phyloP scores from a whole-genome alignment of 2,797 vertebrate genomes.

The Rhabdophis nuchalis region DNA sequence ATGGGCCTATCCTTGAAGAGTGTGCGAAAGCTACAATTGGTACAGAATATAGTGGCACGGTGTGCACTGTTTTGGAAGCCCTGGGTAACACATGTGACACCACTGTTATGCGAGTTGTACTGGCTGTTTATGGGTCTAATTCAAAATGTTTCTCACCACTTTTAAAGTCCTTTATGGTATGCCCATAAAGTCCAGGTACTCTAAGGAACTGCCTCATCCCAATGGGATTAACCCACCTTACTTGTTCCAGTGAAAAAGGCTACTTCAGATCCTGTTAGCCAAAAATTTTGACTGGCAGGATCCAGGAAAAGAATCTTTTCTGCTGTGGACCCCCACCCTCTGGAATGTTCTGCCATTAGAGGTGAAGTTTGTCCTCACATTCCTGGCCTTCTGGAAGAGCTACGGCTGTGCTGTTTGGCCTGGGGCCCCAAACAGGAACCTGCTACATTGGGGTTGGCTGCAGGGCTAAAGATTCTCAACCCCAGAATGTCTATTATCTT shows the following conservation, averaged over 20 bases:
- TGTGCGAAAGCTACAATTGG: neutral
- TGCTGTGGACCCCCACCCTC: neutral
- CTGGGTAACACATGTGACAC: neutral
- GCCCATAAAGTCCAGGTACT: neutral
- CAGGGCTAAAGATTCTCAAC: neutral
- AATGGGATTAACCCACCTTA: neutral
- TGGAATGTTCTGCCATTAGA: neutral
- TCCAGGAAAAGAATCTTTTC: neutral
- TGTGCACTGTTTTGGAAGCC: neutral
- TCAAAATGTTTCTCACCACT: neutral
- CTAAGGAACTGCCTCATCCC: neutral
- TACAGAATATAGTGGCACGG: neutral
- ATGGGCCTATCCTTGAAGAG: neutral
- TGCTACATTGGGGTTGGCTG: neutral
- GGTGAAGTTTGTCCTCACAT: neutral
- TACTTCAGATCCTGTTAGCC: neutral
- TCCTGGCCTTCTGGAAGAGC: neutral
- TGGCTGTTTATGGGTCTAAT: neutral
- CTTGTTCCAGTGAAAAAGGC: neutral
- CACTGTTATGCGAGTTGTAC: neutral
- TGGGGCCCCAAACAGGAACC: neutral
- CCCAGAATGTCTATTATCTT: neutral
- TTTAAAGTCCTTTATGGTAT: neutral
- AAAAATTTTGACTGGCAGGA: neutral
- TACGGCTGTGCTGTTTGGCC: neutral